These are phyloP conservation scores for Cebus imitator DNA, from an alignment of 2,113 vertebrate species.

Conservation along the genomic window DNA sequence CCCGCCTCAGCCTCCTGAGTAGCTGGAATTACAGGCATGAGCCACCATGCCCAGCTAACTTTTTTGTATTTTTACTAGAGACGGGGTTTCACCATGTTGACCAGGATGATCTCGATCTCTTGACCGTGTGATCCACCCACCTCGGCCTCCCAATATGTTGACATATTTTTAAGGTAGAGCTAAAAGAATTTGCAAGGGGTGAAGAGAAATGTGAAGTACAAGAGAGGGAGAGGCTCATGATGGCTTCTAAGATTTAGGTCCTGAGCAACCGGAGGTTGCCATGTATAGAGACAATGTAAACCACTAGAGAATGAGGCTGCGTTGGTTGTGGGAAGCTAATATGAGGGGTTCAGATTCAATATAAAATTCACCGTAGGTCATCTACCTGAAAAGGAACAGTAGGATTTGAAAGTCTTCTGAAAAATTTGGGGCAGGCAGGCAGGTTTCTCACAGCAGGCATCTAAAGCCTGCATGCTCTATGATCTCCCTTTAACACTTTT, in stretches of 20 bases:
- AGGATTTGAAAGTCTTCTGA: not conserved
- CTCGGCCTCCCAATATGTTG: not conserved
- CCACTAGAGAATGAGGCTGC: not conserved
- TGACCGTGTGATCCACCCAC: too few species aligned
- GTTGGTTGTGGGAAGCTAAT: not conserved
- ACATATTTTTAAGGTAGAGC: not conserved
- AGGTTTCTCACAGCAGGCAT: not conserved
- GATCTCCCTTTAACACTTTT: not conserved
- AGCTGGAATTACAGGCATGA: too few species aligned
- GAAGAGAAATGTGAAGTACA: not conserved
- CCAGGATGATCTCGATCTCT: too few species aligned
- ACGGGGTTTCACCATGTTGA: too few species aligned
- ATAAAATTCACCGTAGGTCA: not conserved
- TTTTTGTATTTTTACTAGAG: too few species aligned
- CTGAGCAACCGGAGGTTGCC: not conserved
- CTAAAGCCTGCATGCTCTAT: not conserved
- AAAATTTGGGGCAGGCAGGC: not conserved
- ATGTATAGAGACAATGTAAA: not conserved
- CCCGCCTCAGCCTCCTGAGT: too few species aligned
- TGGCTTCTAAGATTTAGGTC: not conserved
- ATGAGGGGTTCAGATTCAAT: not conserved
- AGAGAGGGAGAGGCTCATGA: not conserved
- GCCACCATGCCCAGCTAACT: too few species aligned
- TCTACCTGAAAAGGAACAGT: not conserved
- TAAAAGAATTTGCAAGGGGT: not conserved